These are phyloP conservation scores for Limnephilus marmoratus DNA, from an alignment of 2,888 invertebrate genomes.

Conservation along the genomic window DNA sequence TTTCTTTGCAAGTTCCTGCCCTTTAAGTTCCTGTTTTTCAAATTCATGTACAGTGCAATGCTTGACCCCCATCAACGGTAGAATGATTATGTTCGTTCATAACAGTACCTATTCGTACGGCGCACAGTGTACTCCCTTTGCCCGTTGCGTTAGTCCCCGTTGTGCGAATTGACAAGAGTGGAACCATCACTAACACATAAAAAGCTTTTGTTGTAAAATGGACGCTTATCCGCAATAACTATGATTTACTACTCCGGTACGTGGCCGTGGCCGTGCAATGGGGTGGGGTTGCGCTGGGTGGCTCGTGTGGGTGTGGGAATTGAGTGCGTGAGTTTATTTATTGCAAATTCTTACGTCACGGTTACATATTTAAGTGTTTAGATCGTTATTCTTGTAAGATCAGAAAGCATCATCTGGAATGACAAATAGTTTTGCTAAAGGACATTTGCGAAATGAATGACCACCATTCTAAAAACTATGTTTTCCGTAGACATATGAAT, in stretches of 20 bases:
- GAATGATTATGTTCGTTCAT: neutral
- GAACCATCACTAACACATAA: constrained; percentile 46
- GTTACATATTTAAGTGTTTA: neutral
- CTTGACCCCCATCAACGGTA: neutral
- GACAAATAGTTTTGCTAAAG: no score
- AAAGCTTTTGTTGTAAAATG: constrained; percentile 54
- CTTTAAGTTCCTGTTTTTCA: neutral
- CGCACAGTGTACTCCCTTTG: neutral
- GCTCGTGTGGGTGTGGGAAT: no score
- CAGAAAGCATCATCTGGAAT: neutral
- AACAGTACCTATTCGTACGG: neutral
- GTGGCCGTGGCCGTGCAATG: neutral
- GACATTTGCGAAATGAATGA: neutral
- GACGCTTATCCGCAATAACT: constrained; percentile 61
- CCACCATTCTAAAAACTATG: no score
- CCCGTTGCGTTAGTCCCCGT: neutral
- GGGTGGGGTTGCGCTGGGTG: neutral
- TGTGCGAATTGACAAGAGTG: constrained; percentile 50
- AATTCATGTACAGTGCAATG: neutral
- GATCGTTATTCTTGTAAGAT: neutral
- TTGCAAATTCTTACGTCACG: neutral
- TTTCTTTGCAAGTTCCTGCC: no score
- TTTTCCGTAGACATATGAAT: no score
- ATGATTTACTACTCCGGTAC: constrained; percentile 50
- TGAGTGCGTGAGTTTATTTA: neutral